Conservation (phyloP, 2,888 invertebrate species). For the Phortica magna region DNA sequence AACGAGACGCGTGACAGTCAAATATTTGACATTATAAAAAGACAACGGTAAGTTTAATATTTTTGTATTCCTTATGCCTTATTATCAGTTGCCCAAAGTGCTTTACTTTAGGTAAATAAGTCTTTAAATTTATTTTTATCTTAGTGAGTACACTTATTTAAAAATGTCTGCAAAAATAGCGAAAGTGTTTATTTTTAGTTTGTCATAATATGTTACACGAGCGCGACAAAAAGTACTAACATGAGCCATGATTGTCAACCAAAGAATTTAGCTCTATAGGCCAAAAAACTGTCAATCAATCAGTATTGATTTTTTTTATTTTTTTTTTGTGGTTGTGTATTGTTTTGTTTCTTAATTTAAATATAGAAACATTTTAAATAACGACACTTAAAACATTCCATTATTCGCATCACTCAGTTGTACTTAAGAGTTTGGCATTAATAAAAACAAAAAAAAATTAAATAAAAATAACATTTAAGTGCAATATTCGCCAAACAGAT, state of each 20-base stretch:
- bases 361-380: not conserved
- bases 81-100: not conserved
- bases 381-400: not conserved
- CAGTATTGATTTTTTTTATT: not conserved
- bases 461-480: not conserved
- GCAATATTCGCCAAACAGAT: not conserved
- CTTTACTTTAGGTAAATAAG: not conserved
- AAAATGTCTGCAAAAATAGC: not conserved
- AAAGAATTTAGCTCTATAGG: not conserved
- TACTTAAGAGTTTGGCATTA: not conserved
- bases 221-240: too few species aligned
- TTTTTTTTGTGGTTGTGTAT: not conserved
- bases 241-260: too few species aligned
- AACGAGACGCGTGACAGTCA: conserved; percentile 59
- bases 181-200: not conserved
- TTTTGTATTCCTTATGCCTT: not conserved
- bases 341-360: not conserved
- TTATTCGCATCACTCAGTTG: not conserved
- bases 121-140: not conserved
- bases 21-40: conserved; percentile 64
- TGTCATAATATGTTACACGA: too few species aligned
- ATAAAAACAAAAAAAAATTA: conserved; percentile 3
- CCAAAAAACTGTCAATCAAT: conserved; percentile 13
- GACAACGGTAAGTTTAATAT: conserved; percentile 67
- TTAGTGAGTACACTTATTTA: not conserved